Base-by-base conservation (phyloP, 2,888 invertebrate genomes). In the Latrodectus elegans region DNA sequence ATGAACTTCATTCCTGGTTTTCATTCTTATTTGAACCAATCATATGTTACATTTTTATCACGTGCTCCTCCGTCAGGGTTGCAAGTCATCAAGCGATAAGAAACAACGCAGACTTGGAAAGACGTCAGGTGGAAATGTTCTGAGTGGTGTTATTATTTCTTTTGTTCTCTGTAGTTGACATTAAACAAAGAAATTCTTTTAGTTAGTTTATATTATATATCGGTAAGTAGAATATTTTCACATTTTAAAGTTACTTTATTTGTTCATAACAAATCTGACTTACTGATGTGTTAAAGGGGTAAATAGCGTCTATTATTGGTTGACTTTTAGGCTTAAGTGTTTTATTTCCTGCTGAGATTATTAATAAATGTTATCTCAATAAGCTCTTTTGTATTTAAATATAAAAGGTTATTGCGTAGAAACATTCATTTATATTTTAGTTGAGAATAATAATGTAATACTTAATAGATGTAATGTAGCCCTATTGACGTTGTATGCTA, bases 41-140 rank as follows among this genome's bases (percentile, higher is more conserved):
- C 87, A 83, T 38, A 52, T 38, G 68, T 74, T 38, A 60, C 17
- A 12, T 49, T 51, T 55, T 52, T 55, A 53, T 88, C 87, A 88
- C 83, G 82, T 88, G 87, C 87, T 83, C 70, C 15, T 77, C 74
- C 76, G 68, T 82, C 82, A 82, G 82, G 87, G 76, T 85, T 88
- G 87, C 87, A 88, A 88, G 87, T 88, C 87, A 88, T 88, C 87
- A 88, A 83, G 87, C 83, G 87, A 88, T 88, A 88, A 88, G 87
- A 83, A 82, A 88, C 82, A 82, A 88, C 83, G 82, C 82, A 82
- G 77, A 53, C 73, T 78, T 14, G 74, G n/a, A 71, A 88, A 88
- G 87, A 88, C 87, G 83, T 88, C 87, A 88, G 87, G 87, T 88
- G 82, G 78, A 82, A 68, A 78, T 83, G 78, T 88, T 70, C 83